These are phyloP conservation scores for Glaucomys volans DNA, from an alignment of 2,113 vertebrate species.

Conservation along the genomic window DNA sequence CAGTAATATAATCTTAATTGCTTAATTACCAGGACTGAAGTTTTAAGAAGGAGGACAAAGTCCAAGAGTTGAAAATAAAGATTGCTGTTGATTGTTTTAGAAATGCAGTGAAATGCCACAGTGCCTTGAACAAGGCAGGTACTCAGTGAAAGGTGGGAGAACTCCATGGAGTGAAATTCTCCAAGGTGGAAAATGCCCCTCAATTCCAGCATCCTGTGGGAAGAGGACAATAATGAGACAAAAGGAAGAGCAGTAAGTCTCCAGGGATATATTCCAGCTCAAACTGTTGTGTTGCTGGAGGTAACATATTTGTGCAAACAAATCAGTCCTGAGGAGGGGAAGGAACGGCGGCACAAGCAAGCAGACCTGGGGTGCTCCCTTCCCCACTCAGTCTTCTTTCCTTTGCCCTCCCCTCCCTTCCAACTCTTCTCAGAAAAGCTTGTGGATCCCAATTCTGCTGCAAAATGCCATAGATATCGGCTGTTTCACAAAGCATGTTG, in stretches of 20 bases:
- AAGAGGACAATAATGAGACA: constrained; percentile 77
- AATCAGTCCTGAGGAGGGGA: constrained; percentile 65
- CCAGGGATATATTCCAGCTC: constrained; percentile 83
- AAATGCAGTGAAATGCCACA: not conserved
- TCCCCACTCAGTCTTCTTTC: too few species aligned
- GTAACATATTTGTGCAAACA: constrained; percentile 85
- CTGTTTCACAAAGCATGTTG: not conserved
- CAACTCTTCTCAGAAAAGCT: constrained; percentile 65
- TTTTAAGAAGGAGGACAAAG: not conserved
- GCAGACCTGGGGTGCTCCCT: constrained; percentile 39
- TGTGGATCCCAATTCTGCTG: constrained; percentile 61
- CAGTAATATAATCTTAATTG: not conserved
- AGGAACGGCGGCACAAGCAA: constrained; percentile 61
- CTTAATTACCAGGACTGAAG: not conserved
- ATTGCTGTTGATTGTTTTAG: not conserved
- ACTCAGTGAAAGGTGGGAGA: not conserved
- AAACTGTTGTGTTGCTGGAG: constrained; percentile 83
- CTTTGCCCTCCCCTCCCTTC: not conserved
- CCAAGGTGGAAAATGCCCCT: constrained; percentile 73
- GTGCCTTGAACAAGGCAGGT: not conserved
- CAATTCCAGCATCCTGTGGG: constrained; percentile 57
- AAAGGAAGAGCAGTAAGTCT: constrained; percentile 80
- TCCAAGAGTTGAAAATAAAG: constrained; percentile 11
- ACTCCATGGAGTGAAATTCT: not conserved
- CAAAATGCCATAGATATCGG: not conserved